Conservation (phyloP, 2,113 vertebrate species). For the Prinia subflava region DNA sequence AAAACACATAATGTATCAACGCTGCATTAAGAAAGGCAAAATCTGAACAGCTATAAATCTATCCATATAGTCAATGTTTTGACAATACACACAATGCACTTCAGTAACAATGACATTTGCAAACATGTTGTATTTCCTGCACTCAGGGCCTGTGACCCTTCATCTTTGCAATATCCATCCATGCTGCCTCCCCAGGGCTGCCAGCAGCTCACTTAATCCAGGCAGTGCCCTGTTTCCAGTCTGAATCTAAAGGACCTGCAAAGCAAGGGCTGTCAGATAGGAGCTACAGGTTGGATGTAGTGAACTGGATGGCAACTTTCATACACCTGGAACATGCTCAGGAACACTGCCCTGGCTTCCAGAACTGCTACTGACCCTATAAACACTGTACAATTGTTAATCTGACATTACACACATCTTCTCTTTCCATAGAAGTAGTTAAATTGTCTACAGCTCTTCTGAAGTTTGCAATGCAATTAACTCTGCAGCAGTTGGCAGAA, state of each 20-base stretch:
- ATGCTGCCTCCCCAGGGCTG: not conserved
- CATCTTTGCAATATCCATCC: not conserved
- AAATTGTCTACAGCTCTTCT: not conserved
- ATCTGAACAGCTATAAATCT: not conserved
- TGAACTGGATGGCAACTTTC: fast-evolving
- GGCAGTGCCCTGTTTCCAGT: not conserved
- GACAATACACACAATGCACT: not conserved
- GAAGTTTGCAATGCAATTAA: not conserved
- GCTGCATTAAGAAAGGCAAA: not conserved
- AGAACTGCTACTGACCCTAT: not conserved
- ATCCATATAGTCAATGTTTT: not conserved
- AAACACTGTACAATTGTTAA: not conserved
- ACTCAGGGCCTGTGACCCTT: not conserved
- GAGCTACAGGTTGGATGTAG: not conserved
- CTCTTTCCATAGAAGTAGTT: not conserved
- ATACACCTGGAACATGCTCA: not conserved
- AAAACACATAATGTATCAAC: not conserved
- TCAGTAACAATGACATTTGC: not conserved
- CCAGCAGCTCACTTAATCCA: not conserved
- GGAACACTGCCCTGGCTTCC: not conserved
- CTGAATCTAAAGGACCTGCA: not conserved
- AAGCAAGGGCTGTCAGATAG: not conserved
- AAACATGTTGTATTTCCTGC: not conserved
- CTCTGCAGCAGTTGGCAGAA: constrained; percentile 12
- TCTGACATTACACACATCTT: not conserved